A percentile compares a stretch with the other conserved stretches of the same genome.
Evolutionary conservation across 2,797 vertebrate genomes (phyloP).

Genomic region (Delichon dasypus): DNA sequence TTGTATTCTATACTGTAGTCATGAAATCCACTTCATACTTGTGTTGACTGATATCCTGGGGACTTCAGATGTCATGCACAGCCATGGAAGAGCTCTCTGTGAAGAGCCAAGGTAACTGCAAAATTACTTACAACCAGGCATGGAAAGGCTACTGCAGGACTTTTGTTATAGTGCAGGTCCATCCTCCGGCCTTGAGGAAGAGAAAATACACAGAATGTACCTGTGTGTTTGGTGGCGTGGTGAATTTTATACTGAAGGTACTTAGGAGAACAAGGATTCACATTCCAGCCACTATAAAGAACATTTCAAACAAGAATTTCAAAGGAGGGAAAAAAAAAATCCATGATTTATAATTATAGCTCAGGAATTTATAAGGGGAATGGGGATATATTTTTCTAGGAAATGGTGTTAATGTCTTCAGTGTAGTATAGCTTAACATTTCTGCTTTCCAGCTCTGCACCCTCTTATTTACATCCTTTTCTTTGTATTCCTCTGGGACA

Average conservation of each 20-base stretch:
- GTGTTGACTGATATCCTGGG: not conserved
- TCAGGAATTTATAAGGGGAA: not conserved
- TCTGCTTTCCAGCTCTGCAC: not conserved
- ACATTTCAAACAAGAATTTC: not conserved
- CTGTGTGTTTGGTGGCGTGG: not conserved
- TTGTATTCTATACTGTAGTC: not conserved
- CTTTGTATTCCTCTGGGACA: not conserved
- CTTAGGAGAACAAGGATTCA: not conserved
- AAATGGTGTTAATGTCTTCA: not conserved
- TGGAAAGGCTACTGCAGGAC: not conserved
- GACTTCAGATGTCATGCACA: not conserved
- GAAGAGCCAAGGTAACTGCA: slow-evolving; percentile 10
- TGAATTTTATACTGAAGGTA: not conserved
- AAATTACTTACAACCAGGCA: not conserved
- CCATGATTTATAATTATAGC: not conserved
- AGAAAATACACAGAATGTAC: not conserved
- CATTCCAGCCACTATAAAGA: not conserved
- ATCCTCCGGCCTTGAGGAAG: not conserved
- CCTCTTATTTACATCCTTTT: not conserved
- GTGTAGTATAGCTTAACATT: not conserved
- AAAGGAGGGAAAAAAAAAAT: not conserved
- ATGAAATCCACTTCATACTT: not conserved
- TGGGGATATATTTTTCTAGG: not conserved
- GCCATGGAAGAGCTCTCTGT: not conserved
- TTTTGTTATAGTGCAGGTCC: not conserved